Conservation (phyloP, 1,140 invertebrate genomes). For the Coboldia fuscipes region DNA sequence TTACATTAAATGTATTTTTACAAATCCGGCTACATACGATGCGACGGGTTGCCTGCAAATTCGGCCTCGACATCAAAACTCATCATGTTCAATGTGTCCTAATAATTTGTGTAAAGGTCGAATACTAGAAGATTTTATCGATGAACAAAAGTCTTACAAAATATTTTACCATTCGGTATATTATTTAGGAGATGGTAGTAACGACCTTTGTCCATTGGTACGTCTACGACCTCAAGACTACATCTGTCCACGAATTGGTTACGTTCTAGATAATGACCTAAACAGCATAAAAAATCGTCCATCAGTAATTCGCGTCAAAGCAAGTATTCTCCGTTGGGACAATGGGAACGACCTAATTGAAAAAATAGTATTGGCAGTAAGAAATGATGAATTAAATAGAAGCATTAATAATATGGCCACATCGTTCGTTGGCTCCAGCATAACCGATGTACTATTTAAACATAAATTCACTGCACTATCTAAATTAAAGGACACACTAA, state of each 20-base stretch:
- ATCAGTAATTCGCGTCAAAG: too few species aligned
- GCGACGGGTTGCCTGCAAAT: constrained; percentile 32
- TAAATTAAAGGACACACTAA: too few species aligned
- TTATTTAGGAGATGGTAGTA: constrained; percentile 56
- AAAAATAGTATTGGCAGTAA: too few species aligned
- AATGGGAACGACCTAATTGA: constrained; percentile 25
- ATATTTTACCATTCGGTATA: constrained; percentile 31
- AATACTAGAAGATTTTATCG: constrained; percentile 41
- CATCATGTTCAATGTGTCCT: constrained; percentile 44
- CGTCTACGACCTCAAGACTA: constrained; percentile 36
- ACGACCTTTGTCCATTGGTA: constrained; percentile 57
- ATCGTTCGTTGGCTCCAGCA: too few species aligned
- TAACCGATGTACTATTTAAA: too few species aligned
- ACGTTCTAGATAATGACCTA: constrained; percentile 16
- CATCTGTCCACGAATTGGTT: constrained; percentile 40
- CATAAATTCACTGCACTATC: too few species aligned
- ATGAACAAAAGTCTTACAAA: too few species aligned
- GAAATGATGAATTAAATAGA: too few species aligned
- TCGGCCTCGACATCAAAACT: constrained; percentile 42
- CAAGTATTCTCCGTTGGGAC: constrained; percentile 25
- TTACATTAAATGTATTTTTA: constrained; percentile 37
- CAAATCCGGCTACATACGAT: constrained; percentile 52
- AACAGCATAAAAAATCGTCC: too few species aligned
- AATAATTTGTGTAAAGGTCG: constrained; percentile 58
- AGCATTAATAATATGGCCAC: too few species aligned